A percentile compares a stretch with the other conserved stretches of the same genome.
Conservation (phyloP, 2,113 vertebrate genomes). For the Empidonax traillii region DNA sequence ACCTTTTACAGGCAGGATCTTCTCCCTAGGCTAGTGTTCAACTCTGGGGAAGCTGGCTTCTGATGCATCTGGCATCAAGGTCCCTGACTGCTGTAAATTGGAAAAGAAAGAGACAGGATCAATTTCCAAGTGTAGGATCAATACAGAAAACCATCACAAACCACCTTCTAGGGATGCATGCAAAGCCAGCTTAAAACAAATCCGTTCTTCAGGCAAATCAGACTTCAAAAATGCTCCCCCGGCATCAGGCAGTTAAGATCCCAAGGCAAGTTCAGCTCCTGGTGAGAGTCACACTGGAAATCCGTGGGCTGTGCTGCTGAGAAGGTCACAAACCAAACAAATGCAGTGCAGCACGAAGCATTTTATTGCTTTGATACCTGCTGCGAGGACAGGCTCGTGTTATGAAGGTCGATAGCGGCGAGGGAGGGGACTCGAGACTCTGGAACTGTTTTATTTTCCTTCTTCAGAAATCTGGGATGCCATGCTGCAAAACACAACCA, state of each 20-base stretch:
- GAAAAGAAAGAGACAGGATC: background rate
- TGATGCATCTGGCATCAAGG: conserved; percentile 19
- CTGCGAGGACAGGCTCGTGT: conserved; percentile 53
- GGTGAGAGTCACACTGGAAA: background rate
- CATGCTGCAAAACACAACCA: conserved; percentile 39
- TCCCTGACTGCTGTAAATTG: conserved; percentile 52
- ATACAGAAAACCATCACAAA: background rate
- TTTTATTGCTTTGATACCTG: conserved; percentile 65
- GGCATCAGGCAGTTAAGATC: background rate
- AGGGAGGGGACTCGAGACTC: conserved; percentile 77
- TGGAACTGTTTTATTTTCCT: conserved; percentile 68
- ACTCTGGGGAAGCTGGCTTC: conserved; percentile 65
- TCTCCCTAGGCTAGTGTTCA: conserved; percentile 49
- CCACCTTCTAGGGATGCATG: background rate
- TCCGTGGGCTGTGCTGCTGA: background rate
- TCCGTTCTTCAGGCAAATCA: background rate
- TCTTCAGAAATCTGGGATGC: conserved; percentile 69
- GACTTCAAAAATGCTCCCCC: background rate
- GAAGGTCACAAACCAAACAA: background rate
- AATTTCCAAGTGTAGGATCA: background rate
- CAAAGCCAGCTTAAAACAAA: background rate
- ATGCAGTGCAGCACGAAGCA: background rate
- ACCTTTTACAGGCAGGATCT: conserved; percentile 13
- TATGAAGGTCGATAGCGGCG: conserved; percentile 65
- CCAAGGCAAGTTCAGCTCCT: background rate